Conservation (phyloP, 2,113 vertebrate species). For the Tragelaphus strepsiceros region DNA sequence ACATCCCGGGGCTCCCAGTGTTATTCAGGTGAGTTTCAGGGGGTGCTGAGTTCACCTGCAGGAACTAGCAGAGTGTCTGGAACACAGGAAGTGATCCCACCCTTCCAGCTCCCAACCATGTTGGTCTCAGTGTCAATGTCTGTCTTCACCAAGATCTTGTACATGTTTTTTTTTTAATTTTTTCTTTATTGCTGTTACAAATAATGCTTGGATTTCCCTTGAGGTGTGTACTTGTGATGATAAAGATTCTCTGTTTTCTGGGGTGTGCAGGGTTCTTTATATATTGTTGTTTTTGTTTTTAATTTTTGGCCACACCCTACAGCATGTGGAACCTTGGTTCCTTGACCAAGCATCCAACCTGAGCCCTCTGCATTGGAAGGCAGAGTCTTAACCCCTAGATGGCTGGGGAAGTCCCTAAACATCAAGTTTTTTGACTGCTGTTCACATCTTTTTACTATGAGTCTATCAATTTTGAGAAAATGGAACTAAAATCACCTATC, state of each 20-base stretch:
- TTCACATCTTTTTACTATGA: neutral
- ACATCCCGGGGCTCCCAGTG: neutral
- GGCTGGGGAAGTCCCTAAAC: neutral
- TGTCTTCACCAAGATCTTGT: neutral
- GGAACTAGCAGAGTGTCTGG: neutral
- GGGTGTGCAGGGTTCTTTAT: neutral
- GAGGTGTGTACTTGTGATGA: neutral
- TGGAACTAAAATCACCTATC: neutral
- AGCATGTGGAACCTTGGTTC: neutral
- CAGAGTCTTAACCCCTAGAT: neutral
- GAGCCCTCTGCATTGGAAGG: neutral
- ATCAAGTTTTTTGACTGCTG: neutral
- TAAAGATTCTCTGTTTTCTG: neutral
- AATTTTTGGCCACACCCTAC: neutral
- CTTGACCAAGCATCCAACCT: neutral
- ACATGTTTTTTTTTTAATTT: no score
- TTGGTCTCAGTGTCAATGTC: neutral
- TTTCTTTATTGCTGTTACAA: neutral
- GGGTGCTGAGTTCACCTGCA: neutral
- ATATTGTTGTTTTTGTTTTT: neutral
- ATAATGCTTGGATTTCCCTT: neutral
- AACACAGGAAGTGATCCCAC: neutral
- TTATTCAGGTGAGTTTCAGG: neutral
- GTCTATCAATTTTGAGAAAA: neutral
- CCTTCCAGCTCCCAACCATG: neutral